Evolutionary conservation across 2,113 vertebrate genomes (phyloP).

Genomic region (Leucosticte australis): DNA sequence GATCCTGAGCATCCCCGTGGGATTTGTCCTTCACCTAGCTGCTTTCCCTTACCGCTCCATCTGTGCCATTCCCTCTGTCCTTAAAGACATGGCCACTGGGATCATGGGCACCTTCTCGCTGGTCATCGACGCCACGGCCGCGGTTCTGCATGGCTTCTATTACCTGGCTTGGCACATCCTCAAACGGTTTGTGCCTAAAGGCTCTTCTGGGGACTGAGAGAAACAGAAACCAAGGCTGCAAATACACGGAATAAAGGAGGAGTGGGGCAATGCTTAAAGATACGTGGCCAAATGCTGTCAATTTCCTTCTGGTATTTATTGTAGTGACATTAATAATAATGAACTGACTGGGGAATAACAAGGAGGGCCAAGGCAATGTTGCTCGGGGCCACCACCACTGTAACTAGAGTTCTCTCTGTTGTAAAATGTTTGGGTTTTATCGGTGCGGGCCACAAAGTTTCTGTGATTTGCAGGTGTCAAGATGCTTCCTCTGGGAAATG

Average conservation of each 20-base stretch:
- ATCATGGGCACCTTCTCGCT: slow-evolving; percentile 55
- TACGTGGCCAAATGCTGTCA: not conserved
- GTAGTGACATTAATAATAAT: slow-evolving; percentile 41
- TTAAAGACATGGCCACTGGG: slow-evolving; percentile 69
- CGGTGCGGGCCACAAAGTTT: not conserved
- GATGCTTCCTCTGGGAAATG: not conserved
- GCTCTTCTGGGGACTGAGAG: slow-evolving; percentile 50
- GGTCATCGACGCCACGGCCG: slow-evolving; percentile 58
- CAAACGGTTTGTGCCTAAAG: slow-evolving; percentile 61
- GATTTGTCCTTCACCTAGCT: slow-evolving; percentile 71
- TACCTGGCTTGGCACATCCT: slow-evolving; percentile 55
- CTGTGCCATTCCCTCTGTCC: slow-evolving; percentile 72
- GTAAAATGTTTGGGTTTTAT: not conserved
- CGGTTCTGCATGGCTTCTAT: slow-evolving; percentile 57
- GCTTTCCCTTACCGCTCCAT: slow-evolving; percentile 72
- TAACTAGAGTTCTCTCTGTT: slow-evolving; percentile 13
- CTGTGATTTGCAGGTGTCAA: not conserved
- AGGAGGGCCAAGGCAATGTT: not conserved
- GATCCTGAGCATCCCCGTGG: slow-evolving; percentile 66
- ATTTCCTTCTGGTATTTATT: slow-evolving; percentile 68
- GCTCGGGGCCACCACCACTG: not conserved
- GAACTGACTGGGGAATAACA: not conserved
- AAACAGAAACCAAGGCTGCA: not conserved
- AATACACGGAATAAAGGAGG: not conserved
- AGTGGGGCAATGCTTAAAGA: slow-evolving; percentile 38